Evolutionary conservation across 2,888 invertebrate genomes (phyloP), one percentile per base, ranked within the genome.

Genomic region (Tachina fera): DNA sequence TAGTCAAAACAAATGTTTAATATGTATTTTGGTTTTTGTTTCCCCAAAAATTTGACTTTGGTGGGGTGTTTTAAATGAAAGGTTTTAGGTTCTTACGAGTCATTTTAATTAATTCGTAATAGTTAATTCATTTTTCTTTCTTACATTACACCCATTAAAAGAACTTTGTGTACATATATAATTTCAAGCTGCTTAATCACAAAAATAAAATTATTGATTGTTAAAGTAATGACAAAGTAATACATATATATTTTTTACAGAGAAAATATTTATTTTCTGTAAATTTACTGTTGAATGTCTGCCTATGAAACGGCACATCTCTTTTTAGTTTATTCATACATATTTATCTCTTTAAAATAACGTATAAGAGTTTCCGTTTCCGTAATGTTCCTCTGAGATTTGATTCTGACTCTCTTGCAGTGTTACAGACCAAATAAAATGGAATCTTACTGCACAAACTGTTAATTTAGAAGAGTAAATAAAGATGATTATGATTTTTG

Each of bases 311-410:
- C 0, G 9, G 6, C 9, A 49, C 9, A 16, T 16, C n/a, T 72
- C 43, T 19, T n/a, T 43, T n/a, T 0, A n/a, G 6, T 1, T 47
- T 19, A 9, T 3, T 14, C 41, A 41, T 9, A 45, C 3, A 70
- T 16, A 13, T 41, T 39, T 56, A 31, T 68, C 68, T 68, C 70
- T 75, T 61, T 39, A 19, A 8, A 1, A 3, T 5, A n/a, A 9
- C n/a, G 86, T 90, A 90, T 88, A 87, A 90, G 90, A 90, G 89
- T 87, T 88, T 89, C 74, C 76, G 63, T n/a, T 88, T 53, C 72
- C 87, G 88, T 49, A 65, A 47, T 51, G 74, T 87, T 83, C 74
- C 79, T 10, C 9, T 47, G 10, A 43, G 1, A 16, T 14, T 41
- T 58, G 31, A 31, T 16, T 60, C 6, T 9, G 8, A 13, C 14